Evolutionary conservation across 2,797 vertebrate species (phyloP), one percentile per base, ranked within the genome.

Genomic region (Anguilla obscura): DNA sequence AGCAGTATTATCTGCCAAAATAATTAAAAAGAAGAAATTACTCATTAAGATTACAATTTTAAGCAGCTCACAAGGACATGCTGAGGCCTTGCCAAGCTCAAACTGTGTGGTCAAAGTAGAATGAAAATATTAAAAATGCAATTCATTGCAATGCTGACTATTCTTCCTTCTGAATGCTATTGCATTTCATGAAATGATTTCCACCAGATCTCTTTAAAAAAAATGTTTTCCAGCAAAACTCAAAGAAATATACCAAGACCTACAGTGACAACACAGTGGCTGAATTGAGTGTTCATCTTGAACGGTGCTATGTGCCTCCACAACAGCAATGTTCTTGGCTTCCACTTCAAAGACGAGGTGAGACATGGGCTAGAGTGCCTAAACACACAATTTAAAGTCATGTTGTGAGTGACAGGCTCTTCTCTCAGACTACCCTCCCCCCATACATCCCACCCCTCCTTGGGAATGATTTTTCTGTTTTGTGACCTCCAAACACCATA

Each of bases 371-470:
- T 69, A 69, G 63, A 69, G 63, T 50, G 86, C 56, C 24, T 69
- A 56, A 87, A 52, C n/a, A 83, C 56, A 84, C 79, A 80, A 87
- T 71, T 87, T 87, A 71, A 69, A 71, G 21, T 60, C 63, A 50
- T 60, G 60, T 40, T 84, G 87, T 84, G 80, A 63, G 24, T 85
- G 84, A 30, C 60, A 52, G 48, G 16, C 50, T 48, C 63, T 30
- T 10, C 48, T 88, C 48, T 33, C 21, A 74, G 33, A 71, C 6
- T 33, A 0, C 7, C 8, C 27, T n/a, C 60, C 60, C 60, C 56
- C 14, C 50, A 60, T 14, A 63, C 18, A n/a, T 4, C 60, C 33
- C 60, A 54, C 84, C 82, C 63, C n/a, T 40, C 45, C 24, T 21
- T 45, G 40, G 60, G 54, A 63, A 3, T 14, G 80, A 85, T 84